Percentiles rank a stretch among this genome's conserved stretches.
These are phyloP conservation scores for Sinocyclocheilus anophthalmus DNA, from an alignment of 2,113 vertebrate species.

Conservation along the genomic window DNA sequence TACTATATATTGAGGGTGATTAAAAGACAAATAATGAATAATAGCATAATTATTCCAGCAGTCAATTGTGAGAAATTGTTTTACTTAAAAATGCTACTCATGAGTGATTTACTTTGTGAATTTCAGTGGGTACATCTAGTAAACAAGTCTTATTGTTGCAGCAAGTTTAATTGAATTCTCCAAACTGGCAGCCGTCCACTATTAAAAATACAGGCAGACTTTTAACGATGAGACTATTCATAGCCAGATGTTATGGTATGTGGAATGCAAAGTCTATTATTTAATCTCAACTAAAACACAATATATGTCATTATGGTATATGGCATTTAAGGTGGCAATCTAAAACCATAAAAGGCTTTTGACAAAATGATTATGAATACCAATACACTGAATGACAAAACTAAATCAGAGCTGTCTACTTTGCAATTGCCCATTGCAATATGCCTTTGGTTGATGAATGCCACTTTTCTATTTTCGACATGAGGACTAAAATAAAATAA, in stretches of 20 bases:
- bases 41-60: not conserved
- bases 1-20: not conserved
- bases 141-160: not conserved
- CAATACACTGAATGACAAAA: not conserved
- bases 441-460: not conserved
- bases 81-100: slow-evolving; percentile 2
- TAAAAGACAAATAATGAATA: not conserved
- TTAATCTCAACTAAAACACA: not conserved
- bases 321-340: not conserved
- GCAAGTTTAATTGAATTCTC: not conserved
- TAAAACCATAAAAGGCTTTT: not conserved
- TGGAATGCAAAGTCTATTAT: not conserved
- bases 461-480: not conserved
- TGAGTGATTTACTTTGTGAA: not conserved
- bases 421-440: not conserved
- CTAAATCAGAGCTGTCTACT: not conserved
- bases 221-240: not conserved
- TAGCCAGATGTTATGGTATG: not conserved
- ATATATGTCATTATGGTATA: not conserved
- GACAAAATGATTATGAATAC: not conserved
- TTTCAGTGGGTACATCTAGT: not conserved
- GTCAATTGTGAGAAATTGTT: not conserved
- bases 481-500: not conserved
- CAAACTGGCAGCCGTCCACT: not conserved
- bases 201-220: not conserved